phyloP scores from a whole-genome alignment of 2,113 vertebrate species.

The Prionailurus viverrinus region DNA sequence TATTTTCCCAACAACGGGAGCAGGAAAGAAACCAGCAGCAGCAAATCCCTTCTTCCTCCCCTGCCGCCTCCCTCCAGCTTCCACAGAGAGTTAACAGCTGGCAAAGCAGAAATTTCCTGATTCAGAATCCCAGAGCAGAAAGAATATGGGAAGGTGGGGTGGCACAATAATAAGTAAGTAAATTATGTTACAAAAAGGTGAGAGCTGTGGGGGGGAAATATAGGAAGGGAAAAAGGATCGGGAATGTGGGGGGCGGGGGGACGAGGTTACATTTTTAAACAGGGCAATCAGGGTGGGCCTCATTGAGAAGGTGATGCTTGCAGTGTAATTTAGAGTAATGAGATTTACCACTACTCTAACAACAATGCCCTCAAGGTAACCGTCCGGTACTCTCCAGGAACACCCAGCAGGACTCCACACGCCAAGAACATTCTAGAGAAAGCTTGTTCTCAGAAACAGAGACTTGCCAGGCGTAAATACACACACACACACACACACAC shows the following conservation, averaged over 20 bases:
- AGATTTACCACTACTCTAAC: background rate
- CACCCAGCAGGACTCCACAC: background rate
- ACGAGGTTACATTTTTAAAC: background rate
- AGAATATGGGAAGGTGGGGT: background rate
- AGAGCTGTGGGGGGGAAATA: background rate
- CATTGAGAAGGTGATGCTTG: background rate
- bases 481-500: background rate
- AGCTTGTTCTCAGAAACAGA: background rate
- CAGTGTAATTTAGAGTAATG: background rate
- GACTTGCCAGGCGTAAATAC: background rate
- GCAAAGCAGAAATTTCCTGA: background rate
- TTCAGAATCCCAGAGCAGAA: background rate
- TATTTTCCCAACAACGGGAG: background rate
- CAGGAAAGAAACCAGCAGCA: background rate
- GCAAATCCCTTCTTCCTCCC: background rate
- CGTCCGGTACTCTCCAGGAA: background rate
- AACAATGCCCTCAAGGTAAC: background rate
- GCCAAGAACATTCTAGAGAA: slow-evolving; percentile 25
- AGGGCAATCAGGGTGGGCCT: background rate
- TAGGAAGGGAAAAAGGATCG: background rate
- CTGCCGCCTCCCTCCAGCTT: background rate
- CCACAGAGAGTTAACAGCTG: background rate
- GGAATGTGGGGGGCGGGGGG: background rate
- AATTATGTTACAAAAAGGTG: background rate
- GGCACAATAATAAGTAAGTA: background rate